Conservation (phyloP, 2,888 invertebrate genomes). For the Plagodis pulveraria region DNA sequence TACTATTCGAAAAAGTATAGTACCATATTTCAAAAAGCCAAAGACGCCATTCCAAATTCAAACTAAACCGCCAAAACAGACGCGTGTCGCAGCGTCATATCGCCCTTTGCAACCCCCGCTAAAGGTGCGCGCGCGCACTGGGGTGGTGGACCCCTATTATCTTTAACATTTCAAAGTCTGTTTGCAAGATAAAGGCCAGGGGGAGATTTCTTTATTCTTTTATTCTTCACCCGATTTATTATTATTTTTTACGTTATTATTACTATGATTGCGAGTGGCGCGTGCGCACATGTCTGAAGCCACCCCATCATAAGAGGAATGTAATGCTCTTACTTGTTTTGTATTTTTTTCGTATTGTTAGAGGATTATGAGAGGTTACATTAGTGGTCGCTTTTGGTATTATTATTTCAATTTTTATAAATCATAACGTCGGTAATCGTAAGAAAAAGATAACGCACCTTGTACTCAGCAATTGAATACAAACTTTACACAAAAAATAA, state of each 20-base stretch:
- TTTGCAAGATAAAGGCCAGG: constrained; percentile 83
- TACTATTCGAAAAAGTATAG: not conserved
- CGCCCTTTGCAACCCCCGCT: constrained; percentile 70
- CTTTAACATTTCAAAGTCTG: constrained; percentile 83
- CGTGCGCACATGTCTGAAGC: constrained; percentile 81
- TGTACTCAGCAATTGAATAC: not conserved
- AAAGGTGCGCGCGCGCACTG: constrained; percentile 75
- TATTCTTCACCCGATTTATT: constrained; percentile 85
- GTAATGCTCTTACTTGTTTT: constrained; percentile 77
- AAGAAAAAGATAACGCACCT: constrained; percentile 1
- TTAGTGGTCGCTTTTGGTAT: constrained; percentile 58
- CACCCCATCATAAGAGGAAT: constrained; percentile 62
- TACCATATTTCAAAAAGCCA: constrained; percentile 22
- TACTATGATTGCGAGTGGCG: constrained; percentile 80
- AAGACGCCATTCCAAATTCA: constrained; percentile 63
- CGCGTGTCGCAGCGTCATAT: constrained; percentile 55
- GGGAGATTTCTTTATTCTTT: constrained; percentile 84
- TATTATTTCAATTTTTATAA: constrained; percentile 45
- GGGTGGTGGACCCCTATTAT: constrained; percentile 81
- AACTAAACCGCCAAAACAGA: constrained; percentile 73
- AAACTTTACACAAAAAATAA: not conserved
- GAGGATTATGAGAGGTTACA: constrained; percentile 76
- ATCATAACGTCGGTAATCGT: not conserved
- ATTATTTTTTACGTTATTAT: constrained; percentile 85
- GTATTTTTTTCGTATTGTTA: constrained; percentile 67